phyloP scores from a whole-genome alignment of 2,888 invertebrate genomes.

The Dasypolia templi region DNA sequence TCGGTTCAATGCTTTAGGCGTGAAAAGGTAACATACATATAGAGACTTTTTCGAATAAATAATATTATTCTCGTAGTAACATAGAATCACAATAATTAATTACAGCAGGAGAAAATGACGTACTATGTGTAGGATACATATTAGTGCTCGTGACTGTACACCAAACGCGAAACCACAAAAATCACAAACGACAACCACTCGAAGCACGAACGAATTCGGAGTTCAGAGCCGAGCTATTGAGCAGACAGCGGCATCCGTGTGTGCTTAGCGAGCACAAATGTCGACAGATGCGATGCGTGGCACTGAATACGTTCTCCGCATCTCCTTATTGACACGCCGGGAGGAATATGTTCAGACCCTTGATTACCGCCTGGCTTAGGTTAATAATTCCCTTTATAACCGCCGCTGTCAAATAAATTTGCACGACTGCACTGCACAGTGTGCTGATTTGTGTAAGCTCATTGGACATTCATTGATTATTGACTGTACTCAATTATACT shows the following conservation, averaged over 20 bases:
- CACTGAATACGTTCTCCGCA: constrained; percentile 76
- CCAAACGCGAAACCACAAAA: constrained; percentile 13
- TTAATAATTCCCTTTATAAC: constrained; percentile 87
- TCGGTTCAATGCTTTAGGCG: too few relatives aligned
- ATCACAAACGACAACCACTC: constrained; percentile 4
- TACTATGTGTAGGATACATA: neutral
- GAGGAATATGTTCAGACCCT: constrained; percentile 78
- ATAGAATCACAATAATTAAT: neutral
- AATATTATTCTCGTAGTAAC: too few relatives aligned
- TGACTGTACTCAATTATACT: constrained; percentile 46
- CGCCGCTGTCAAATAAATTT: constrained; percentile 58
- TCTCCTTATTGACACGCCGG: constrained; percentile 77
- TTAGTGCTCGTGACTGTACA: neutral
- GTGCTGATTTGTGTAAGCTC: constrained; percentile 55
- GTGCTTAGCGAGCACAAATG: constrained; percentile 75
- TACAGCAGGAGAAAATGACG: too few relatives aligned
- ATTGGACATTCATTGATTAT: constrained; percentile 65
- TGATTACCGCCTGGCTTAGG: constrained; percentile 83
- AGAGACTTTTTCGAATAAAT: too few relatives aligned
- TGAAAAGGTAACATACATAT: too few relatives aligned
- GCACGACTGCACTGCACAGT: constrained; percentile 16
- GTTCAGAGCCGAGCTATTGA: constrained; percentile 57
- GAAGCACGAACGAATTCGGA: constrained; percentile 41
- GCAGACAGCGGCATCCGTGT: constrained; percentile 67
- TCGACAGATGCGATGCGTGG: constrained; percentile 83